Evolutionary conservation across 2,888 invertebrate species (phyloP).

Genomic region (Drosophila flavopinicola): DNA sequence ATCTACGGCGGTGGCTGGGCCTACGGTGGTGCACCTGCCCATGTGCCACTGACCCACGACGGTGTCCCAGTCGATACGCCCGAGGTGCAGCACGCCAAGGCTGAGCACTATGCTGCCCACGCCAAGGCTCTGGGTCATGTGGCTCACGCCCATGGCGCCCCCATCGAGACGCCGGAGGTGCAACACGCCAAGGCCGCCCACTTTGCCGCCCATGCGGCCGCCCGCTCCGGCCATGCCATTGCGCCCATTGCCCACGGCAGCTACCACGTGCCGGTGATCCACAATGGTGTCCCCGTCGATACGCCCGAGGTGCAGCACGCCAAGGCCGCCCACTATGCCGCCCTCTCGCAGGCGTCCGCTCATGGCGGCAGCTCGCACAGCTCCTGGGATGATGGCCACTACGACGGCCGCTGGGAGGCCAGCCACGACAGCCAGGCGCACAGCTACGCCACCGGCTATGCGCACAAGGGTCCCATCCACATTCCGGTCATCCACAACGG

Average conservation of each 20-base stretch:
- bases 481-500: constrained; percentile 85
- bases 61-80: constrained; percentile 85
- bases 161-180: constrained; percentile 85
- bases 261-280: constrained; percentile 84
- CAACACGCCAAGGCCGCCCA: constrained; percentile 83
- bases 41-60: constrained; percentile 83
- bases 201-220: constrained; percentile 84
- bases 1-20: constrained; percentile 82
- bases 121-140: constrained; percentile 82
- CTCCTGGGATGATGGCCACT: constrained; percentile 74
- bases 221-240: constrained; percentile 77
- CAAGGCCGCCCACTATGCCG: constrained; percentile 84
- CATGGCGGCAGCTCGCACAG: constrained; percentile 60
- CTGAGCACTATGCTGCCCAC: constrained; percentile 84
- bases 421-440: constrained; percentile 57
- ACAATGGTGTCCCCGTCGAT: constrained; percentile 85
- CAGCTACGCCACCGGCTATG: constrained; percentile 75
- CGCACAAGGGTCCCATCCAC: constrained; percentile 83
- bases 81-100: constrained; percentile 85
- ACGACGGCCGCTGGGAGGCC: constrained; percentile 76
- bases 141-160: constrained; percentile 79
- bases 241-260: constrained; percentile 71
- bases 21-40: constrained; percentile 76
- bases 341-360: constrained; percentile 81
- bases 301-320: constrained; percentile 85